Percentiles rank a stretch among this genome's conserved stretches.
Evolutionary conservation across 2,797 vertebrate species (phyloP).

Genomic region (Tauraco hartlaubi): DNA sequence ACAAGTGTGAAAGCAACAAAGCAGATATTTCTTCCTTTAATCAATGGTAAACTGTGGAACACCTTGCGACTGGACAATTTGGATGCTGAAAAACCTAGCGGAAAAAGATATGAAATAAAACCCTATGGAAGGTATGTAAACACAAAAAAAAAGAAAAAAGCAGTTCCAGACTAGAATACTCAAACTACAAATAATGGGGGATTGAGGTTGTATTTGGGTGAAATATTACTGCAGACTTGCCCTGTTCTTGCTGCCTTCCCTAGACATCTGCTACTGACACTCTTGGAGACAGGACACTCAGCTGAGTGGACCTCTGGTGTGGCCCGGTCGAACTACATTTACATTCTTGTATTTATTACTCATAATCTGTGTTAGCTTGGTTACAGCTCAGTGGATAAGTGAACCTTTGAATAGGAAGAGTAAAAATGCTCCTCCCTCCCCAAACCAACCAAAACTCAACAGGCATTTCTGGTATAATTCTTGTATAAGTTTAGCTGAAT

Average conservation of each 20-base stretch:
- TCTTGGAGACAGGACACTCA: neutral
- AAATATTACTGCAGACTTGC: neutral
- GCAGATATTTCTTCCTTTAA: neutral
- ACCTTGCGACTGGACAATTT: neutral
- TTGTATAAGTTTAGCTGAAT: neutral
- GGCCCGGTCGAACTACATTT: neutral
- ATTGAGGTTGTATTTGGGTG: neutral
- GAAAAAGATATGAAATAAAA: neutral
- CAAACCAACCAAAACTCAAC: fast-evolving
- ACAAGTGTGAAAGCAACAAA: neutral
- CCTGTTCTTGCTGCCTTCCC: neutral
- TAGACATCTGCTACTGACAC: neutral
- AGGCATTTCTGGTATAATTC: neutral
- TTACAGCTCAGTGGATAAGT: neutral
- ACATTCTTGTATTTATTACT: neutral
- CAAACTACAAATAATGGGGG: neutral
- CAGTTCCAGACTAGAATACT: neutral
- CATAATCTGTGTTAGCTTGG: neutral
- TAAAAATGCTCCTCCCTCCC: neutral
- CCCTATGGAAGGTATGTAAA: neutral
- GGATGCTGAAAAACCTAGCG: neutral
- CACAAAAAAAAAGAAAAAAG: neutral
- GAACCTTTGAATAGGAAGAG: neutral
- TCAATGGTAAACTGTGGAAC: neutral
- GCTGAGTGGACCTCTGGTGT: neutral